Evolutionary conservation across 2,888 invertebrate species (phyloP), one percentile per base, ranked within the genome.

Genomic region (Pogonocherus hispidulus): DNA sequence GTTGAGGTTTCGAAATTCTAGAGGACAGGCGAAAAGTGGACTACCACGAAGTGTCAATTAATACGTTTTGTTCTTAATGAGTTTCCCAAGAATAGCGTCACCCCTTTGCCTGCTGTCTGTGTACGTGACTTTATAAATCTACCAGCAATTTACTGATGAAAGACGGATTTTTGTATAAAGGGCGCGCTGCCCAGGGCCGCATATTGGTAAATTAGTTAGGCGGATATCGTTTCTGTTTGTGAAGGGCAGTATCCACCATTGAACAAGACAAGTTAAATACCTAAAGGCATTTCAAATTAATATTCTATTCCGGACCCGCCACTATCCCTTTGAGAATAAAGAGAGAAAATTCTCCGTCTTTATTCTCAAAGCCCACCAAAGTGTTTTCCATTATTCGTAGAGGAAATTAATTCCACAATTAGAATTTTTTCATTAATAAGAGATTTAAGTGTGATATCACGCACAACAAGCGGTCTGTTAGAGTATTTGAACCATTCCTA

Each of bases 11-110:
- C n/a, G n/a, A n/a, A n/a, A n/a, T n/a, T n/a, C n/a, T n/a, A n/a
- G n/a, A n/a, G 8, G 27, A 27, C 8, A 27, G 27, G 8, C 4
- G 46, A 51, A 62, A 62, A 62, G 60, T 47, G 63, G 54, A 52
- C 54, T 54, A 63, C 64, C 55, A 64, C 64, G 64, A 55, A 49
- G 64, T 64, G 55, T 52, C 64, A 64, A 64, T 64, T 64, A 64
- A 55, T 64, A 49, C 55, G 44, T 47, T 56, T 52, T 20, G 63
- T 20, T 46, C 32, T 64, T 55, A 64, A 64, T 44, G 64, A 64
- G 35, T 64, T 64, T 32, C 64, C 44, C 55, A 49, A 55, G 51
- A 62, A 47, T 4, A n/a, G 41, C 16, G 55, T 47, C 20, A 52
- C 55, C 55, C 46, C 56, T 23, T 22, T 55, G 46, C 35, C 41